Percentiles rank a stretch among this genome's conserved stretches.
Evolutionary conservation across 2,113 vertebrate genomes (phyloP).

Genomic region (Heteronetta atricapilla): DNA sequence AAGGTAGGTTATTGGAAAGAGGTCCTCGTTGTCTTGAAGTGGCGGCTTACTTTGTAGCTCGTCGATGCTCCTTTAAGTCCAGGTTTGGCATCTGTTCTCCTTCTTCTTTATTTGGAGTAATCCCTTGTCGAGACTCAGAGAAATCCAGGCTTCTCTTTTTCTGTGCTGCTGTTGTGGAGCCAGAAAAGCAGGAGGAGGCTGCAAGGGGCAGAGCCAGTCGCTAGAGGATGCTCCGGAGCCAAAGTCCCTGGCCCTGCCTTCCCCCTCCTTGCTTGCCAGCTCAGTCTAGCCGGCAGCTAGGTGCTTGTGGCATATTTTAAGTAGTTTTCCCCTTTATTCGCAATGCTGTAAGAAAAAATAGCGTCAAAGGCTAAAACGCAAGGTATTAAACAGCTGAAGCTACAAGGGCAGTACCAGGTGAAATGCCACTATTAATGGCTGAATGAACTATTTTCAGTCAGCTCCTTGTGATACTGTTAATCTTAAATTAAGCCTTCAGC

Average conservation of each 20-base stretch:
- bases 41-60: not conserved
- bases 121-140: not conserved
- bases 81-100: not conserved
- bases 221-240: slow-evolving; percentile 64
- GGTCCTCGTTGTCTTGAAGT: not conserved
- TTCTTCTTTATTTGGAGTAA: not conserved
- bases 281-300: not conserved
- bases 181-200: not conserved
- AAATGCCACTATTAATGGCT: not conserved
- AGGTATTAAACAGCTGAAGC: not conserved
- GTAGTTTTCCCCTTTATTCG: not conserved
- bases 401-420: not conserved
- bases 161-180: not conserved
- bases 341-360: not conserved
- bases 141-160: not conserved
- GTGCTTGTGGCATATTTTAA: not conserved
- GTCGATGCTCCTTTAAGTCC: not conserved
- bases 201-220: not conserved
- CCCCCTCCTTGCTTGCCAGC: not conserved
- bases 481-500: not conserved
- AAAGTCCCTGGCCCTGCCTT: not conserved
- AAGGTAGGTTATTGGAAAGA: not conserved
- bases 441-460: not conserved
- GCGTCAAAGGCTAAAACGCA: not conserved
- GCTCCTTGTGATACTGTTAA: not conserved